Evolutionary conservation across 2,113 vertebrate species (phyloP), one percentile per base, ranked within the genome.

Genomic region (Lycaon pictus): DNA sequence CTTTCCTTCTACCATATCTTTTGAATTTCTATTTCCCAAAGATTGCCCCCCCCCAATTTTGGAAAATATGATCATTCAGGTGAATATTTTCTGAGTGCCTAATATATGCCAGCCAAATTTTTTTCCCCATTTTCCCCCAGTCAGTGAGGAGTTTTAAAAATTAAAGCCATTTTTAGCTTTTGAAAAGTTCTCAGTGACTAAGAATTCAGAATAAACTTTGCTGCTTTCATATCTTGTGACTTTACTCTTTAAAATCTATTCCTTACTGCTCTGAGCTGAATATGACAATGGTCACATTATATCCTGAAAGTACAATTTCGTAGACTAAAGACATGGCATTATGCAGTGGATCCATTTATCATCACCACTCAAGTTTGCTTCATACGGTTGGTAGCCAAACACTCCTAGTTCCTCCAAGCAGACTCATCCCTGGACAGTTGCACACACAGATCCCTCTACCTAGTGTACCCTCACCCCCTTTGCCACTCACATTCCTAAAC

Each of bases 1-100:
- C 56, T 91, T 97, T 65, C 56, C 19, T n/a, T 88, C 16, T 53
- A 53, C 43, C 19, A 53, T 16, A 76, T 53, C 32, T 81, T 10
- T 80, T 90, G 29, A 88, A 95, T 56, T 89, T 55, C 74, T 77
- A 4, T 77, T 32, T 92, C 82, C 76, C 76, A 69, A 88, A 88
- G 4, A 71, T 74, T 53, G 87, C 35, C 35, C 58, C 72, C 58
- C 72, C 63, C 76, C 6, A 48, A 20, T 84, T 96, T 85, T 63
- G 32, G 20, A 74, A 96, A 93, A 94, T 90, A 25, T 17, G 35
- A 67, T 93, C 60, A 85, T 51, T 90, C 37, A 53, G 16, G 25
- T 95, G 48, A 90, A 55, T 63, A 85, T 58, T 94, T 96, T 97
- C 65, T 81, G 69, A 92, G 60, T 55, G 23, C 29, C 48, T 82